A percentile compares a stretch with the other conserved stretches of the same genome.
Evolutionary conservation across 2,113 vertebrate species (phyloP).

Genomic region (Amazona guildingii): DNA sequence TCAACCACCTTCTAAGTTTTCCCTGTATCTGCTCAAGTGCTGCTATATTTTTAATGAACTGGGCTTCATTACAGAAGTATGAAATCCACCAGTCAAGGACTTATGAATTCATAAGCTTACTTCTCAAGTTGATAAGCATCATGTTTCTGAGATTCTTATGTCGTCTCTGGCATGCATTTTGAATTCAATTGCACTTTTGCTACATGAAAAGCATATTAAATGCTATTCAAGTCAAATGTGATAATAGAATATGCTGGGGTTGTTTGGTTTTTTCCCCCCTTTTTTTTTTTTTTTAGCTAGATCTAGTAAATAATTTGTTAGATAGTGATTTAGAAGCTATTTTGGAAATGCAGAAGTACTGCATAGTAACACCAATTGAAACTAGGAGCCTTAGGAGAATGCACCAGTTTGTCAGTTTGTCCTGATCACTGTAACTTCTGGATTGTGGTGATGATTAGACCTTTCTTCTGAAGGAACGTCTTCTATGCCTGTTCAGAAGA

Average conservation of each 20-base stretch:
- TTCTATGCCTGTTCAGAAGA: background rate
- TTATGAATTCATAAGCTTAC: background rate
- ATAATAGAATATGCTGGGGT: background rate
- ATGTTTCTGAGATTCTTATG: background rate
- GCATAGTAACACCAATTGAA: background rate
- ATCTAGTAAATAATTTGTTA: background rate
- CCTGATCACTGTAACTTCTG: background rate
- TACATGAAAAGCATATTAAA: background rate
- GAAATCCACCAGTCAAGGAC: background rate
- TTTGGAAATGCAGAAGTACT: background rate
- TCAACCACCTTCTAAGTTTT: background rate
- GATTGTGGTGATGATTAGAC: background rate
- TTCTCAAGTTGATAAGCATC: background rate
- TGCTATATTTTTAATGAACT: background rate
- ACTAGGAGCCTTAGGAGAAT: background rate
- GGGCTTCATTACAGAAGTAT: background rate
- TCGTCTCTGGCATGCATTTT: background rate
- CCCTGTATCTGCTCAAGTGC: background rate
- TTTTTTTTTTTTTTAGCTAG: background rate
- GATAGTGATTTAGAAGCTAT: background rate
- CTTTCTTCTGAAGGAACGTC: background rate
- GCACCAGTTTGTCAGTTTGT: background rate
- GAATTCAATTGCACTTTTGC: background rate
- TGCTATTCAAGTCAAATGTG: background rate
- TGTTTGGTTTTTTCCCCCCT: background rate